phyloP scores from a whole-genome alignment of 2,113 vertebrate species.

The Ceyx margarethae region DNA sequence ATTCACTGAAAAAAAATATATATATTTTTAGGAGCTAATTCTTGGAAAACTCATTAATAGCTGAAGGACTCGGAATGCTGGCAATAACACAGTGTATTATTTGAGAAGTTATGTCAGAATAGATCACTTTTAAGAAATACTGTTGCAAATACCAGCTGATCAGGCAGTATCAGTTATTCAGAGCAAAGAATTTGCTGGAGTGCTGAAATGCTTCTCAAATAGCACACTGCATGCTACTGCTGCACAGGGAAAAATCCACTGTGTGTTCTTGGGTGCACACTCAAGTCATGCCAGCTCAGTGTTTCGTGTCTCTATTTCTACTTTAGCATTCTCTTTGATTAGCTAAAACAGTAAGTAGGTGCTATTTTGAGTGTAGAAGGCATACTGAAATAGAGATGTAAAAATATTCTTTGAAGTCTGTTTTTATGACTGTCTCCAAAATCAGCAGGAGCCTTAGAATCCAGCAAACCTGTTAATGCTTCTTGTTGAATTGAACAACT shows the following conservation, averaged over 20 bases:
- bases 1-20: neutral
- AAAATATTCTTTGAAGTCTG: constrained; percentile 23
- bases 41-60: neutral
- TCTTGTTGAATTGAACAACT: neutral
- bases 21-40: neutral
- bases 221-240: neutral
- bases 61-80: neutral
- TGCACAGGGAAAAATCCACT: neutral
- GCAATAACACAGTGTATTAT: neutral
- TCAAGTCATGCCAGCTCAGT: constrained; percentile 5
- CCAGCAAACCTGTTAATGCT: neutral
- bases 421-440: neutral
- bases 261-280: neutral
- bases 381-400: neutral
- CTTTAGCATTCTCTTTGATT: constrained; percentile 8
- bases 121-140: neutral
- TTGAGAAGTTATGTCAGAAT: neutral
- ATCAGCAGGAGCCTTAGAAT: neutral
- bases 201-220: neutral
- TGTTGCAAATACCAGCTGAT: neutral
- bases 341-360: constrained; percentile 16
- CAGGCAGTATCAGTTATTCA: neutral
- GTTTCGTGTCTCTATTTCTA: constrained; percentile 37
- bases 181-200: neutral
- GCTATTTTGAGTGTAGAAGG: constrained; percentile 20